Conservation (phyloP, 1,140 invertebrate genomes). For the Antheraea mylitta region DNA sequence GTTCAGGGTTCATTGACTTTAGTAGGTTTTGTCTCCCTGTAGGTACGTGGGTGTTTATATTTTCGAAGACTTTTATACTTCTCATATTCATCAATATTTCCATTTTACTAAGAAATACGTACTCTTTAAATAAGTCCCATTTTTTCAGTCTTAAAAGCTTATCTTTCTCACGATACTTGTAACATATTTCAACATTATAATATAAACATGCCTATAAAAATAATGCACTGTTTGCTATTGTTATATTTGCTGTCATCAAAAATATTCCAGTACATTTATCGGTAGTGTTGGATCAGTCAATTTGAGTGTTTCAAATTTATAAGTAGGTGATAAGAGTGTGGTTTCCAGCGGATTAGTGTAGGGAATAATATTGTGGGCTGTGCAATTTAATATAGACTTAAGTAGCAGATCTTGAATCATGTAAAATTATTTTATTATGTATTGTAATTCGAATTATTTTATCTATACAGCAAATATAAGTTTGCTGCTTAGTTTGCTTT, state of each 20-base stretch:
- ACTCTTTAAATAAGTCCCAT: slow-evolving; percentile 36
- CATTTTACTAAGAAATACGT: slow-evolving; percentile 4
- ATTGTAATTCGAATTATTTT: neutral
- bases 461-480: neutral
- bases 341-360: slow-evolving; percentile 48
- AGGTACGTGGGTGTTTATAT: too few species aligned
- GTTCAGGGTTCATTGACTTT: too few species aligned
- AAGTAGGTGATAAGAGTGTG: slow-evolving; percentile 38
- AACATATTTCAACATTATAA: slow-evolving; percentile 29
- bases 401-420: slow-evolving; percentile 34
- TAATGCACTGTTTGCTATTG: slow-evolving; percentile 4
- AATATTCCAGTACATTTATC: slow-evolving; percentile 18
- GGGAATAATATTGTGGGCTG: slow-evolving; percentile 56
- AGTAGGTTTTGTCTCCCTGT: too few species aligned
- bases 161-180: slow-evolving; percentile 42
- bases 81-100: too few species aligned
- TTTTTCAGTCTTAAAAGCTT: slow-evolving; percentile 37
- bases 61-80: too few species aligned
- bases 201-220: slow-evolving; percentile 5
- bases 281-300: slow-evolving; percentile 47
- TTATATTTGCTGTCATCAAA: neutral
- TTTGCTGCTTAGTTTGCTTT: neutral
- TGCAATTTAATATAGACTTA: slow-evolving; percentile 64
- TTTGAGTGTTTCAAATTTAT: slow-evolving; percentile 45
- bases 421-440: slow-evolving; percentile 3